A percentile compares a stretch with the other conserved stretches of the same genome.
Conservation (phyloP, 2,888 invertebrate species). For the Ernsta delagoae region DNA sequence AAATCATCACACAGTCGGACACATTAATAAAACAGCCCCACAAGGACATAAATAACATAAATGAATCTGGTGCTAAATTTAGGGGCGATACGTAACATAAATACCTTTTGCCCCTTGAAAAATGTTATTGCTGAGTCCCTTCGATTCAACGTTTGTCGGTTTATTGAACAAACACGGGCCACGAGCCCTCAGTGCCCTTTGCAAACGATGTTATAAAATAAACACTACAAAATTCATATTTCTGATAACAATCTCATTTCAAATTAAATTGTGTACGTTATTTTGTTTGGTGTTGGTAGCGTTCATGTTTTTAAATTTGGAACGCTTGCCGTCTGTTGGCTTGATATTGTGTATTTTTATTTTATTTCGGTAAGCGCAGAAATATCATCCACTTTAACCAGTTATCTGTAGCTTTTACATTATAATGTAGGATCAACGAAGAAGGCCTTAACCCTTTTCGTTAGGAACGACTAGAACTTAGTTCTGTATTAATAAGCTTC, state of each 20-base stretch:
- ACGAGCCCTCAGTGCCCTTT: conserved; percentile 47
- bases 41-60: conserved; percentile 31
- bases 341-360: background rate
- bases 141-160: conserved; percentile 46
- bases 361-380: no score
- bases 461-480: no score
- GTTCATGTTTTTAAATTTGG: conserved; percentile 12
- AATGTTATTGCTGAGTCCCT: conserved; percentile 50
- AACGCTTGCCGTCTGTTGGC: background rate
- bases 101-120: conserved; percentile 47
- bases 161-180: conserved; percentile 47
- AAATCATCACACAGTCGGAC: conserved; percentile 2
- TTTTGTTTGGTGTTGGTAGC: background rate
- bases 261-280: conserved; percentile 22
- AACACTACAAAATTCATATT: conserved; percentile 63
- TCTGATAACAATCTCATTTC: conserved; percentile 48
- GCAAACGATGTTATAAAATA: conserved; percentile 58
- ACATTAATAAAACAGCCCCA: conserved; percentile 27
- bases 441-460: no score
- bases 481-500: no score
- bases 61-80: conserved; percentile 37
- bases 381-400: no score
- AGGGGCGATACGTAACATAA: conserved; percentile 44
- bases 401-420: no score
- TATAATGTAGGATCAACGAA: no score